Evolutionary conservation across 2,888 invertebrate species (phyloP).

Genomic region (Cryptocheilus praepositus): DNA sequence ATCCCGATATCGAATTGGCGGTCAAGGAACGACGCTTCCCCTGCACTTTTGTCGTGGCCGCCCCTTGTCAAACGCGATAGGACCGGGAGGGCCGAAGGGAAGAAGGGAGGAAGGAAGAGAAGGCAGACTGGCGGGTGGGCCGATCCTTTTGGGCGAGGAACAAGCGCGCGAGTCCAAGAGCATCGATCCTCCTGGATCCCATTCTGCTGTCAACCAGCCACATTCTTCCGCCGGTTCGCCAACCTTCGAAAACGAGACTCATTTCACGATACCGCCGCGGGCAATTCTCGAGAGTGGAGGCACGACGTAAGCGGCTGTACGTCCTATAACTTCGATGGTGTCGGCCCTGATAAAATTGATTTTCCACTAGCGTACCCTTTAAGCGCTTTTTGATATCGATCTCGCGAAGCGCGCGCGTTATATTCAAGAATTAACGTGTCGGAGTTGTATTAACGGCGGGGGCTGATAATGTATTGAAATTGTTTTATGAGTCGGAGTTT

Average conservation of each 20-base stretch:
- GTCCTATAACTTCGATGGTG: too few relatives aligned
- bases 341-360: slow-evolving; percentile 6
- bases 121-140: not conserved
- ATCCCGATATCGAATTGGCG: too few relatives aligned
- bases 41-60: too few relatives aligned
- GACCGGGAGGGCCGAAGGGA: not conserved
- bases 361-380: not conserved
- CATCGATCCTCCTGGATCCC: slow-evolving; percentile 51
- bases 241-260: slow-evolving; percentile 56
- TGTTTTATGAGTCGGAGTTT: too few relatives aligned
- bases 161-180: slow-evolving; percentile 23
- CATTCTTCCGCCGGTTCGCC: slow-evolving; percentile 48
- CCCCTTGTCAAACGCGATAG: too few relatives aligned
- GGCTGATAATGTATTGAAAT: too few relatives aligned
- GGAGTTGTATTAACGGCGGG: too few relatives aligned
- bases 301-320: not conserved
- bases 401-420: not conserved
- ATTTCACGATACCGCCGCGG: slow-evolving; percentile 25
- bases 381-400: slow-evolving; percentile 2
- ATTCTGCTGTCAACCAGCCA: slow-evolving; percentile 50
- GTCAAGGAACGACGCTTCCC: too few relatives aligned
- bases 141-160: slow-evolving; percentile 6
- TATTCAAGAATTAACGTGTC: too few relatives aligned
- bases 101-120: not conserved
- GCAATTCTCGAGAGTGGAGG: slow-evolving; percentile 12